Percentiles rank a stretch among this genome's conserved stretches.
phyloP scores from a whole-genome alignment of 2,888 invertebrate species.

The Tinea semifulvella region DNA sequence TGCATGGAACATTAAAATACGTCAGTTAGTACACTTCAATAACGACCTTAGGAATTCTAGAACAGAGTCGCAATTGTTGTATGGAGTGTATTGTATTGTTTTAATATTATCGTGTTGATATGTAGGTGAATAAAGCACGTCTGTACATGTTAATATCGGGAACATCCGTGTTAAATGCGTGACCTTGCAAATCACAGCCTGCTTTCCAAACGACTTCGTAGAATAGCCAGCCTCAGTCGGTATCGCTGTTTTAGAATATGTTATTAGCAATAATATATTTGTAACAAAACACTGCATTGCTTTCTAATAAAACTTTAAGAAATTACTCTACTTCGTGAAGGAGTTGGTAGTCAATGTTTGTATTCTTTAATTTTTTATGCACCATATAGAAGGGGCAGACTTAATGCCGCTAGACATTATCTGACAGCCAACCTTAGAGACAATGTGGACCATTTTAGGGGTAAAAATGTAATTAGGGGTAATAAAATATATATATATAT shows the following conservation, averaged over 20 bases:
- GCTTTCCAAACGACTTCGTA: slow-evolving; percentile 66
- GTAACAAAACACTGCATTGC: too few species aligned
- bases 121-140: slow-evolving; percentile 66
- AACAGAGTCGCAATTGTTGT: slow-evolving; percentile 24
- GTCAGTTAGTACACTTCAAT: slow-evolving; percentile 40
- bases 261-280: too few species aligned
- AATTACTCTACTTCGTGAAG: too few species aligned
- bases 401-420: too few species aligned
- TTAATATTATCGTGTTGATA: slow-evolving; percentile 58
- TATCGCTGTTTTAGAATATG: slow-evolving; percentile 35
- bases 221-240: slow-evolving; percentile 55
- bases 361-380: too few species aligned
- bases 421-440: too few species aligned
- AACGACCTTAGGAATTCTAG: slow-evolving; percentile 27
- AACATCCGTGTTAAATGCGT: slow-evolving; percentile 67
- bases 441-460: too few species aligned
- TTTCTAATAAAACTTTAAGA: too few species aligned
- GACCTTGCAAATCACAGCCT: slow-evolving; percentile 68
- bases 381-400: too few species aligned
- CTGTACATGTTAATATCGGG: slow-evolving; percentile 66
- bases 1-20: slow-evolving; percentile 51
- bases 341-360: too few species aligned
- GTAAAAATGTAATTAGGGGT: too few species aligned
- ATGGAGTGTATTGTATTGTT: slow-evolving; percentile 45
- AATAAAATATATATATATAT: too few species aligned